Evolutionary conservation across 64 coral and sea anemone genomes (phyloP), one percentile per base, ranked within the genome.

Genomic region (Dendronephthya gigantea): DNA sequence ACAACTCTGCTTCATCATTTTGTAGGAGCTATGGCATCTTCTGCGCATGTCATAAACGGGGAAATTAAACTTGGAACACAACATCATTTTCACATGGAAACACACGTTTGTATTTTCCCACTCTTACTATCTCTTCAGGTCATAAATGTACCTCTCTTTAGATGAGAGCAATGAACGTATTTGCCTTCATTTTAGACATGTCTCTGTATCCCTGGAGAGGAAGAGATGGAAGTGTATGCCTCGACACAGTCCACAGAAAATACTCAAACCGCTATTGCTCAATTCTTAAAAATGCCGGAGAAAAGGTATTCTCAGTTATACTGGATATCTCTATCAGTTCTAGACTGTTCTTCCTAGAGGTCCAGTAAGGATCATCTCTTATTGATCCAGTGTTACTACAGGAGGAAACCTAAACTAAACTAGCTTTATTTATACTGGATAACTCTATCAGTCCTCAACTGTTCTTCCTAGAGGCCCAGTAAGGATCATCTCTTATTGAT

Each of bases 11-110:
- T 49, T 25, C 29, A 83, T 33, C 31, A 31, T 92, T 30, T 1
- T 70, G 65, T 19, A 96, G 93, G 40, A 82, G 91, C 89, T 49
- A 89, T 96, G 52, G 88, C 91, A 28, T 86, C 87, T 28, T 90
- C 94, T 36, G 51, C 83, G 29, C 76, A 90, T 35, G 62, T 93
- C 36, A 82, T 96, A 0, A 68, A 50, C 52, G 94, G 94, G 12
- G 74, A 90, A 22, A 86, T 96, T 32, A 82, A 48, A 28, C 85
- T 90, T 41, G 94, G 83, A 85, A 88, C 87, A 1, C 94, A 96
- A 35, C 92, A 96, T 34, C 91, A 96, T 69, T 83, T 93, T 87
- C 89, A 92, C 35, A 90, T 96, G 94, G 94, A 96, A 87, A 96
- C 91, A 39, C 94, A 96, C 88, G 94, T 96, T 62, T 17, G 55